These are phyloP conservation scores for Andrena hattorfiana DNA, from an alignment of 2,888 invertebrate genomes.

Conservation along the genomic window DNA sequence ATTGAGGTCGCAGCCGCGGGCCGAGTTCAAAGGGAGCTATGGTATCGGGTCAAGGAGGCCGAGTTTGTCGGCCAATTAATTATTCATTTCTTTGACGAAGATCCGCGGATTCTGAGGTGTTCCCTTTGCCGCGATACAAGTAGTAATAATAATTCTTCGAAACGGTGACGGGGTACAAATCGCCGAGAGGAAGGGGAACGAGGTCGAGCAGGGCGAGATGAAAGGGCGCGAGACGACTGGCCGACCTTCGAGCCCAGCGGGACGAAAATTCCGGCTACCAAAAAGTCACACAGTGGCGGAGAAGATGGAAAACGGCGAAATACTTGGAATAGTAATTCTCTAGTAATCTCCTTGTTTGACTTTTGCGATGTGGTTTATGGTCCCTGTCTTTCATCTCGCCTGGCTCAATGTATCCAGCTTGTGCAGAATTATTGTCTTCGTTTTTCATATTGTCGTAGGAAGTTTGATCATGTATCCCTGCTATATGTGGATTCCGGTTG, in stretches of 20 bases:
- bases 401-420: too few species aligned
- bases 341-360: too few species aligned
- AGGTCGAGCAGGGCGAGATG: constrained; percentile 43
- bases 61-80: constrained; percentile 61
- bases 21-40: constrained; percentile 37
- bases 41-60: constrained; percentile 46
- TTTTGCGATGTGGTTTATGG: too few species aligned
- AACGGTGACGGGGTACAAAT: neutral
- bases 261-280: neutral
- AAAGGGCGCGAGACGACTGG: neutral
- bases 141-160: constrained; percentile 53
- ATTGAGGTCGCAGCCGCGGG: constrained; percentile 16
- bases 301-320: neutral
- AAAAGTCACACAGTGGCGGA: neutral
- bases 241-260: neutral
- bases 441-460: too few species aligned
- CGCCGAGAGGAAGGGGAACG: constrained; percentile 22
- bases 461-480: too few species aligned
- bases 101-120: constrained; percentile 37
- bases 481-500: too few species aligned
- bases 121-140: constrained; percentile 53
- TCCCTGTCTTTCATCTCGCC: too few species aligned
- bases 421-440: too few species aligned
- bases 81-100: constrained; percentile 53
- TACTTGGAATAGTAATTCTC: neutral